Evolutionary conservation across 2,797 vertebrate genomes (phyloP), one percentile per base, ranked within the genome.

Genomic region (Geotrypetes seraphini): DNA sequence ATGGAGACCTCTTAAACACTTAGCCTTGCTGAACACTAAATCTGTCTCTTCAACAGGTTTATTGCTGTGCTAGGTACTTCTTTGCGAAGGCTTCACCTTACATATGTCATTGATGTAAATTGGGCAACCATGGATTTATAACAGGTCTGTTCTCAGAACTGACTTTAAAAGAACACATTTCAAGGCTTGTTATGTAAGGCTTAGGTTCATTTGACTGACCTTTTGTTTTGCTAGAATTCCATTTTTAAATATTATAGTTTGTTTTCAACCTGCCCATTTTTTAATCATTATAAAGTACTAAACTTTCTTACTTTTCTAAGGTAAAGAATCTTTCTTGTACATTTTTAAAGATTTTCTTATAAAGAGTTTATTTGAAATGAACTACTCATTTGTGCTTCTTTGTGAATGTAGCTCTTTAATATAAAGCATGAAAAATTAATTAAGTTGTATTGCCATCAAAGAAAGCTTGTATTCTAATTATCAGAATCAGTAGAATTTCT

Each of bases 1-100:
- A 7, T 30, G 13, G 47, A 64, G 53, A 31, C 47, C 47, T 63
- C 47, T 65, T 71, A 56, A 60, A 57, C 34, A 38, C 45, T 61
- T 51, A 59, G 49, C 36, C 9, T 12, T 5, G 12, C 11, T 51
- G 44, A 66, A 50, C 28, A 47, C 49, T 64, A 63, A 63, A 48
- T 62, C 39, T 32, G n/a, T 49, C 39, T 60, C 47, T 61, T 48
- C 47, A 69, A 44, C 23, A 39, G 28, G 47, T 63, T 72, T 69
- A 59, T 47, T 63, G 31, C 33, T 16, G 6, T 34, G 22, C 53
- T 45, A 41, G 22, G 19, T 43, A 11, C 31, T 56, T 66, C 11
- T 53, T 53, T 42, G 33, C 51, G 39, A 26, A 53, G 19, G 50
- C 32, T 46, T 62, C 24, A 18, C 39, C 51, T 11, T 59, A 23